phyloP scores from a whole-genome alignment of 1,140 invertebrate species.

The Littorina saxatilis region DNA sequence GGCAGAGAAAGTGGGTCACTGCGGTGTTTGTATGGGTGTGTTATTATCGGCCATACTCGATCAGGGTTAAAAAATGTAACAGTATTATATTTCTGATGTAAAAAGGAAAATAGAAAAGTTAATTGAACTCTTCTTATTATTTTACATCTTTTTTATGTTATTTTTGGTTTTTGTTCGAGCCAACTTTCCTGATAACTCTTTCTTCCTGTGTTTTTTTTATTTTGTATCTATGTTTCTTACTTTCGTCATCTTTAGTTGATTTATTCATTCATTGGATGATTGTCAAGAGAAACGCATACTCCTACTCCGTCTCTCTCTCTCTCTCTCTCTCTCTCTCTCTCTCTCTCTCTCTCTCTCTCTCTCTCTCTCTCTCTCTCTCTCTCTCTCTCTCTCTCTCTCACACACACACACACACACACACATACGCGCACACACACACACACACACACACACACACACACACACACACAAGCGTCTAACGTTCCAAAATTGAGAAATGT shows the following conservation, averaged over 20 bases:
- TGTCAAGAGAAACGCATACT: no score
- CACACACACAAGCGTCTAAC: background rate
- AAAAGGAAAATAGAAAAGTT: no score
- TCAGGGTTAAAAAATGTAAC: no score
- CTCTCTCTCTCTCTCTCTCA: constrained; percentile 11
- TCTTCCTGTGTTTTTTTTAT: background rate
- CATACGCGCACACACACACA: constrained; percentile 17
- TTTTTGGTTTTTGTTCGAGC: no score
- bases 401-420: constrained; percentile 21
- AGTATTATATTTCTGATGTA: no score
- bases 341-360: constrained; percentile 23
- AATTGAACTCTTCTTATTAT: no score
- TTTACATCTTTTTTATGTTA: no score
- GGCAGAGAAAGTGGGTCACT: no score
- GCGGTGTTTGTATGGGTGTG: no score
- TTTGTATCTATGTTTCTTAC: background rate
- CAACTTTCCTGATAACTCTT: no score
- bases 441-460: constrained; percentile 20
- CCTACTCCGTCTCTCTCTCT: constrained; percentile 9
- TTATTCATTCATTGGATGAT: no score
- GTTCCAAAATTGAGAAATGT: background rate
- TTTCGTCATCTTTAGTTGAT: background rate
- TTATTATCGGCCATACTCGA: no score
- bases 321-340: constrained; percentile 9
- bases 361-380: constrained; percentile 17